Evolutionary conservation across 35 echinoderm and acorn worm genomes (phyloP).

Genomic region (Ptychodera flava): DNA sequence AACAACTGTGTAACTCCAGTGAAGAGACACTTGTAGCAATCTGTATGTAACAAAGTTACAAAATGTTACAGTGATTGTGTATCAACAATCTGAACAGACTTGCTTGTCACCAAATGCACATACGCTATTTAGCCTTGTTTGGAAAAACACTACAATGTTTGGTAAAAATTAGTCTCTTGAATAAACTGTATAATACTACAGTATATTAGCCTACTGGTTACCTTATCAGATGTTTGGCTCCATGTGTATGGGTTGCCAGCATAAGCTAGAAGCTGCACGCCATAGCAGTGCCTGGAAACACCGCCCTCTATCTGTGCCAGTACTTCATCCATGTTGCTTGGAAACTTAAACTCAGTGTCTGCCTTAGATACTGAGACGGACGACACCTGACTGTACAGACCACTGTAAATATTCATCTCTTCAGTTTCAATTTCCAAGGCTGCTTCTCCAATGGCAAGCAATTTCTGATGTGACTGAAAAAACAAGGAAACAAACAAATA

Average conservation of each 20-base stretch:
- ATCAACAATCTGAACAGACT: too few species aligned
- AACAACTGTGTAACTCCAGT: constrained; percentile 49
- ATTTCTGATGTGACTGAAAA: constrained; percentile 19
- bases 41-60: too few species aligned
- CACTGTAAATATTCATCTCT: constrained; percentile 3
- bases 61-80: too few species aligned
- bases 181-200: too few species aligned
- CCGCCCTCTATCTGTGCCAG: not conserved
- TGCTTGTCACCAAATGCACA: too few species aligned
- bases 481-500: too few species aligned
- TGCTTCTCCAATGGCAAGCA: not conserved
- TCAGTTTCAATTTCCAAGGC: not conserved
- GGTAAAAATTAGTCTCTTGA: too few species aligned
- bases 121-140: too few species aligned
- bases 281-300: constrained; percentile 33
- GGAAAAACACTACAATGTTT: too few species aligned
- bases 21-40: constrained; percentile 64
- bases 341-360: constrained; percentile 34
- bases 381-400: constrained; percentile 5
- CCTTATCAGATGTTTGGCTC: constrained; percentile 43
- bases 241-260: constrained; percentile 66
- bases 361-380: constrained; percentile 13
- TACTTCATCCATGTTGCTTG: constrained; percentile 41
- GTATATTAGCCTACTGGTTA: too few species aligned
- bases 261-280: constrained; percentile 47